A percentile compares a stretch with the other conserved stretches of the same genome.
Evolutionary conservation across 2,888 invertebrate species (phyloP).

Genomic region (Orthosia cruda): DNA sequence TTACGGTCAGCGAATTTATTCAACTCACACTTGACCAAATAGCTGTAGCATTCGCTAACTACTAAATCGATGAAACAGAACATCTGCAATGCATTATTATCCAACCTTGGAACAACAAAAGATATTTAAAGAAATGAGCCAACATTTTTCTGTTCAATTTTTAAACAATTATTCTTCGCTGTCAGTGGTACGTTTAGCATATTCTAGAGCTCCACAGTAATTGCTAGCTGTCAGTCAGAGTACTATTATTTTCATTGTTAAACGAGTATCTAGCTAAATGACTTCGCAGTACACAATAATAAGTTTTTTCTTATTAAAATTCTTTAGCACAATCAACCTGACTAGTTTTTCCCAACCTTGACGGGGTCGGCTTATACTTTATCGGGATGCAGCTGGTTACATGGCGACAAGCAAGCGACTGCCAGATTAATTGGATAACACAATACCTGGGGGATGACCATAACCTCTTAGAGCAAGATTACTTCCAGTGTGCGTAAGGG

Average conservation of each 20-base stretch:
- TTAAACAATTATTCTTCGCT: conserved; percentile 48
- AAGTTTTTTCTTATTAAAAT: no score
- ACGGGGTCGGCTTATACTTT: no score
- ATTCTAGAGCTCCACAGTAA: conserved; percentile 42
- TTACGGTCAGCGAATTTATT: background rate
- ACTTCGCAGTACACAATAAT: background rate
- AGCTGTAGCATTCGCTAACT: background rate
- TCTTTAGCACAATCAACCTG: no score
- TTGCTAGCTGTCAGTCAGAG: conserved; percentile 47
- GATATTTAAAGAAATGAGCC: conserved; percentile 36
- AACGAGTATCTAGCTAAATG: conserved; percentile 8
- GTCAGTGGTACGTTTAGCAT: conserved; percentile 49
- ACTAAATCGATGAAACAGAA: conserved; percentile 33
- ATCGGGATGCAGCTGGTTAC: no score
- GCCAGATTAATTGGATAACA: no score
- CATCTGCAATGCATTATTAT: conserved; percentile 27
- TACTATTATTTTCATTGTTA: conserved; percentile 27
- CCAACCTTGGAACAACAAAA: conserved; percentile 22
- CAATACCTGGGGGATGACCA: no score
- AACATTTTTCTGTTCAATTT: conserved; percentile 49
- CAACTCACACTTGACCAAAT: no score
- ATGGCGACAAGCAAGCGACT: no score
- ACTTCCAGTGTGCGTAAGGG: no score
- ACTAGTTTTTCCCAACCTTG: no score
- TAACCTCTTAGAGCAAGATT: no score